Conservation (phyloP, 2,797 vertebrate species). For the Falco columbarius region DNA sequence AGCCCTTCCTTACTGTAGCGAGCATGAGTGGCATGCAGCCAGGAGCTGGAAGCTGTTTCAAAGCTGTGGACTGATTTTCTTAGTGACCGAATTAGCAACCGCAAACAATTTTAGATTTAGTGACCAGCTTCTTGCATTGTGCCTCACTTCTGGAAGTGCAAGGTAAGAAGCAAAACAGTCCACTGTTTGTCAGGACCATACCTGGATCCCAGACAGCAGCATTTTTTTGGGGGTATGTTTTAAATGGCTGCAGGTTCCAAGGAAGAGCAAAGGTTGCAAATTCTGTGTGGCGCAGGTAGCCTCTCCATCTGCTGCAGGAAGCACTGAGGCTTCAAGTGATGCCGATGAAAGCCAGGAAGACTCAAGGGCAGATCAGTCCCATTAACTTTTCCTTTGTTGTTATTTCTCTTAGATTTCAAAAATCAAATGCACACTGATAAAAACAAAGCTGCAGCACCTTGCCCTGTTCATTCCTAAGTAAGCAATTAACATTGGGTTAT, state of each 20-base stretch:
- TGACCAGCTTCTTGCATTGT: neutral
- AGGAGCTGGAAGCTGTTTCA: neutral
- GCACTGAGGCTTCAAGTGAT: neutral
- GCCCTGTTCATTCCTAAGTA: neutral
- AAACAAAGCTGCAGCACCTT: neutral
- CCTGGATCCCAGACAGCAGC: neutral
- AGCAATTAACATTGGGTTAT: neutral
- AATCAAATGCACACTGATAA: neutral
- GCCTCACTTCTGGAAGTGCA: neutral
- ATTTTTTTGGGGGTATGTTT: neutral
- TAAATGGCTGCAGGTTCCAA: neutral
- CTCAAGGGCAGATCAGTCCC: neutral
- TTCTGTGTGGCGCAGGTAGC: neutral
- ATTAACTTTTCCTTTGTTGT: neutral
- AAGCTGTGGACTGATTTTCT: neutral
- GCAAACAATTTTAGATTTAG: neutral
- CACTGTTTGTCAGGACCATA: neutral
- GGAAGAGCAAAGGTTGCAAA: neutral
- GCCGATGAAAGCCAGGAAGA: neutral
- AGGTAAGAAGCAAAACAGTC: neutral
- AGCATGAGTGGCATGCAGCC: accelerated
- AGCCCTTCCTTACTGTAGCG: neutral
- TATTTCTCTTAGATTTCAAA: neutral
- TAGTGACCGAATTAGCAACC: neutral
- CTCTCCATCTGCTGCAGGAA: neutral